Evolutionary conservation across 2,797 vertebrate species (phyloP).

Genomic region (Kryptolebias ocellatus): DNA sequence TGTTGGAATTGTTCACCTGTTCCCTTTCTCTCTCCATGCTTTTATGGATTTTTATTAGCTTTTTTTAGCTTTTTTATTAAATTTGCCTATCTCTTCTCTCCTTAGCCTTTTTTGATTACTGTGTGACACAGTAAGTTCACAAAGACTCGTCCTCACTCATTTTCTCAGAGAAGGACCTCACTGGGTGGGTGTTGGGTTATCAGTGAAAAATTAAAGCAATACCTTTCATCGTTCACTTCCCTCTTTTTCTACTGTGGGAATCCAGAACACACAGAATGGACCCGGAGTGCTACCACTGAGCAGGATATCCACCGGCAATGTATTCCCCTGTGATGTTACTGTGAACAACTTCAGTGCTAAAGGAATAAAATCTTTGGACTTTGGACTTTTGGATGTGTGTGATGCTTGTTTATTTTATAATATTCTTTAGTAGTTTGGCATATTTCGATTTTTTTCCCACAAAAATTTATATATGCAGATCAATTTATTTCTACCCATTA

Average conservation of each 20-base stretch:
- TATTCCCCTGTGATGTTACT: constrained; percentile 93
- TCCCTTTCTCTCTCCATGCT: constrained; percentile 65
- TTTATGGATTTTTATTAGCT: constrained; percentile 62
- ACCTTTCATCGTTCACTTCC: constrained; percentile 88
- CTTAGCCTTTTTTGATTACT: constrained; percentile 40
- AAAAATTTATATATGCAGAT: no score
- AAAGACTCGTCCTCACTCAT: constrained; percentile 58
- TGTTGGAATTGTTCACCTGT: constrained; percentile 82
- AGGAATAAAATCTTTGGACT: constrained; percentile 94
- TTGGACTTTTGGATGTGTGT: constrained; percentile 45
- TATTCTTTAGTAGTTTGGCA: no score
- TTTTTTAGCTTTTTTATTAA: constrained; percentile 56
- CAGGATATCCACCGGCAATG: constrained; percentile 86
- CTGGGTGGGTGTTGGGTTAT: constrained; percentile 75
- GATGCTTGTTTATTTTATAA: neutral
- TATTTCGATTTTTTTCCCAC: no score
- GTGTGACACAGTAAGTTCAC: constrained; percentile 52
- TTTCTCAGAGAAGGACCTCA: constrained; percentile 81
- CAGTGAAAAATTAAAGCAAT: constrained; percentile 91
- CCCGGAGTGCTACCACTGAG: constrained; percentile 76
- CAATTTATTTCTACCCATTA: no score
- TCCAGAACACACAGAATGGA: constrained; percentile 79
- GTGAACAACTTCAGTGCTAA: constrained; percentile 95
- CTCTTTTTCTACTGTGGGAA: constrained; percentile 88
- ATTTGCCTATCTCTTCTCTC: constrained; percentile 44